Conservation (phyloP, 2,113 vertebrate species). For the Tringa solitaria region DNA sequence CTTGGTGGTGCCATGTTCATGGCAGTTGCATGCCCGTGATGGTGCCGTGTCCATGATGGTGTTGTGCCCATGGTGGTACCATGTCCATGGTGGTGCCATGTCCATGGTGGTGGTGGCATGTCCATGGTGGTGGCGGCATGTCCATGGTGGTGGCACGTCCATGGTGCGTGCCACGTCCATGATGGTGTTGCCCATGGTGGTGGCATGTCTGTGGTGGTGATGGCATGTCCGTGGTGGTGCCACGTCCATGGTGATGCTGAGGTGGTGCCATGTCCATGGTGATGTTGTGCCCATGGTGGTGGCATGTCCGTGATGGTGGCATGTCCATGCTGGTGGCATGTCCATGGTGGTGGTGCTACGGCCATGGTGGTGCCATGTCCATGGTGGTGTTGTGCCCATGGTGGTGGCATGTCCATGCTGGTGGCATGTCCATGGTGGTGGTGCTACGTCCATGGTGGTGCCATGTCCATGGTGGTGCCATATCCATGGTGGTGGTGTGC, state of each 20-base stretch:
- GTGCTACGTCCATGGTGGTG: neutral
- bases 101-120: fast-evolving
- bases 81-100: fast-evolving
- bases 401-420: neutral
- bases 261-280: neutral
- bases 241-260: fast-evolving
- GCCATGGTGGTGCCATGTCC: too few species aligned
- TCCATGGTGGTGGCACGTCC: neutral
- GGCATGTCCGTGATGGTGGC: too few species aligned
- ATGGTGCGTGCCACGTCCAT: fast-evolving
- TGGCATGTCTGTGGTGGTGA: too few species aligned
- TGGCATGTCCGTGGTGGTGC: too few species aligned
- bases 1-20: fast-evolving
- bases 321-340: fast-evolving
- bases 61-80: too few species aligned
- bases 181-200: too few species aligned
- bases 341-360: fast-evolving
- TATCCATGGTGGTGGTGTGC: neutral
- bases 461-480: too few species aligned
- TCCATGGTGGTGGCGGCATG: too few species aligned
- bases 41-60: neutral
- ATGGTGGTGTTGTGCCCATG: fast-evolving
- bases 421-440: neutral
- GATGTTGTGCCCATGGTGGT: neutral
- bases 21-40: neutral